Percentiles rank a stretch among this genome's conserved stretches.
Conservation (phyloP, 1,140 invertebrate species). For the Agrypnia vestita region DNA sequence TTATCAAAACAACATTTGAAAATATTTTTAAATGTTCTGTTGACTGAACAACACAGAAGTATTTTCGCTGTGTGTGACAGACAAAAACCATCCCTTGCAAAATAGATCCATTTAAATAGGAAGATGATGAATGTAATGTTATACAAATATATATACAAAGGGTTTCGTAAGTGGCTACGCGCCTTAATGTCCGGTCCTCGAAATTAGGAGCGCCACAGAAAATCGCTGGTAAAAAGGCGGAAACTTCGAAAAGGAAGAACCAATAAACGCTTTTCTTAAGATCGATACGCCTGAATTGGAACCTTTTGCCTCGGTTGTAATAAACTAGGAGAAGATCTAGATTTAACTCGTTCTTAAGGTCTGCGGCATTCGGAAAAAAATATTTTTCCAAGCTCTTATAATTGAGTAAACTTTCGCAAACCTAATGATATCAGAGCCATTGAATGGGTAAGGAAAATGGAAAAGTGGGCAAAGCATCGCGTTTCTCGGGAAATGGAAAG, state of each 20-base stretch:
- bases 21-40: slow-evolving; percentile 18
- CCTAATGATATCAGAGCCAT: slow-evolving; percentile 35
- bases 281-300: no score
- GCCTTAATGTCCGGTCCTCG: slow-evolving; percentile 38
- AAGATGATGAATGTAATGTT: slow-evolving; percentile 50
- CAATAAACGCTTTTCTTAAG: no score
- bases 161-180: slow-evolving; percentile 39
- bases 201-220: no score
- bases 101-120: slow-evolving; percentile 44
- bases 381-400: slow-evolving; percentile 42
- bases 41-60: slow-evolving; percentile 2
- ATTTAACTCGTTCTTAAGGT: not conserved
- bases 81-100: slow-evolving; percentile 16
- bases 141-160: slow-evolving; percentile 45
- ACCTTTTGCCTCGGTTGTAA: no score
- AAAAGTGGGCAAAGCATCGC: slow-evolving; percentile 13
- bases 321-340: not conserved
- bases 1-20: not conserved
- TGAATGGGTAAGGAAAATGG: slow-evolving; percentile 37
- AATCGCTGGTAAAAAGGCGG: no score
- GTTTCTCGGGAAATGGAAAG: slow-evolving; percentile 22
- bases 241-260: no score
- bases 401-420: slow-evolving; percentile 46
- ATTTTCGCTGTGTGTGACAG: slow-evolving; percentile 9
- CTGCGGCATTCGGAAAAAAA: slow-evolving; percentile 31